Evolutionary conservation across 2,797 vertebrate genomes (phyloP).

Genomic region (Thalassophryne amazonica): DNA sequence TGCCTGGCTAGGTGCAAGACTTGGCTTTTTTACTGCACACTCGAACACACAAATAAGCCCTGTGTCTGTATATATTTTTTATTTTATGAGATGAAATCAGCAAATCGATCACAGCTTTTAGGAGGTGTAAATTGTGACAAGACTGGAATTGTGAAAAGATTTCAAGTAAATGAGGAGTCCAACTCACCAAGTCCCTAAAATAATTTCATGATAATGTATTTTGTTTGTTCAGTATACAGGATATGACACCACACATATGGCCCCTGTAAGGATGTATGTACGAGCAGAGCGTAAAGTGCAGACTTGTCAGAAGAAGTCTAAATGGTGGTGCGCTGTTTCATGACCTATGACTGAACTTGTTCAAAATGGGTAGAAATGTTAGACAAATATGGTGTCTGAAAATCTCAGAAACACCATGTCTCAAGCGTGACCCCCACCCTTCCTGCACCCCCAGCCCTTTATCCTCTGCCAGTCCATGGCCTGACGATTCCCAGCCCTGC

Average conservation of each 20-base stretch:
- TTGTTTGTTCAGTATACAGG: neutral
- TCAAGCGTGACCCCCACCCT: neutral
- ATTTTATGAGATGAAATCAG: too few relatives aligned
- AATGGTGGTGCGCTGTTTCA: constrained; percentile 64
- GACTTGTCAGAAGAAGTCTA: constrained; percentile 48
- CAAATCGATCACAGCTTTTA: too few relatives aligned
- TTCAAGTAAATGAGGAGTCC: neutral
- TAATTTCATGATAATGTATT: neutral
- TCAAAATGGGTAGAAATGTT: constrained; percentile 61
- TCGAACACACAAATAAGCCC: neutral
- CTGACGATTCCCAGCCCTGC: constrained; percentile 61
- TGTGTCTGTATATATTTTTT: too few relatives aligned
- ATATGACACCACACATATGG: neutral
- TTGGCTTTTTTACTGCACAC: neutral
- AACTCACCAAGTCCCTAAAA: neutral
- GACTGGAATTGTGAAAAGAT: neutral
- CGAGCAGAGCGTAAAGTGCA: constrained; percentile 21
- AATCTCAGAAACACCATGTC: constrained; percentile 55
- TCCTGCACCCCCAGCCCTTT: constrained; percentile 49
- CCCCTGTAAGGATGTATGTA: neutral
- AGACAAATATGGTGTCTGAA: constrained; percentile 62
- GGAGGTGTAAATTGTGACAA: too few relatives aligned
- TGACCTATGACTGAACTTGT: constrained; percentile 74
- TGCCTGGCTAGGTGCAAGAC: neutral
- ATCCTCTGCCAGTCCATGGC: constrained; percentile 65